phyloP scores from a whole-genome alignment of 2,888 invertebrate genomes.

The Chymomyza caudatula region DNA sequence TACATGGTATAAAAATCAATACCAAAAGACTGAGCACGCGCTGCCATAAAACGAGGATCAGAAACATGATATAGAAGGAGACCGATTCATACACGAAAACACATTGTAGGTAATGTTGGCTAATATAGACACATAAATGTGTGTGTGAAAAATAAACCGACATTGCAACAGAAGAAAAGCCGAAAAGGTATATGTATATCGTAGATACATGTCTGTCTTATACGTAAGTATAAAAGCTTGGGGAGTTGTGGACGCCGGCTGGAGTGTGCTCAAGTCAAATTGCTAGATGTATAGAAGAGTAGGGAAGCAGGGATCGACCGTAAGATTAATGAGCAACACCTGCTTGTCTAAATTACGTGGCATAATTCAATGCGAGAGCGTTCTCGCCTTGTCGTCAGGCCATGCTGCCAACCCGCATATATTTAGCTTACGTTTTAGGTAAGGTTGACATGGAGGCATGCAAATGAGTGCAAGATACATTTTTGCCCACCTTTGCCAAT shows the following conservation, averaged over 20 bases:
- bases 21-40: background rate
- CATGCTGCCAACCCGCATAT: background rate
- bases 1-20: too few relatives aligned
- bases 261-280: conserved; percentile 24
- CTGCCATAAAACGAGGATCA: conserved; percentile 54
- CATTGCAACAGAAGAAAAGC: conserved; percentile 8
- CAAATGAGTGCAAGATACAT: background rate
- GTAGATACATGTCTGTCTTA: background rate
- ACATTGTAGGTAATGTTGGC: conserved; percentile 53
- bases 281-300: conserved; percentile 13
- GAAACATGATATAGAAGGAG: conserved; percentile 14
- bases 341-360: conserved; percentile 62
- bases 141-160: conserved; percentile 25
- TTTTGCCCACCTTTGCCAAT: background rate
- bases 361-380: conserved; percentile 59
- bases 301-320: conserved; percentile 21
- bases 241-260: conserved; percentile 11
- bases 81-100: background rate
- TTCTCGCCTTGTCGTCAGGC: background rate
- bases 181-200: background rate
- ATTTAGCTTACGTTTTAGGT: background rate
- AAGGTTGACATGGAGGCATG: background rate
- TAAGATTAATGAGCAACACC: conserved; percentile 68
- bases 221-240: conserved; percentile 22
- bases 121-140: conserved; percentile 38